A percentile compares a stretch with the other conserved stretches of the same genome.
Conservation (phyloP, 2,113 vertebrate species). For the Strix aluco region DNA sequence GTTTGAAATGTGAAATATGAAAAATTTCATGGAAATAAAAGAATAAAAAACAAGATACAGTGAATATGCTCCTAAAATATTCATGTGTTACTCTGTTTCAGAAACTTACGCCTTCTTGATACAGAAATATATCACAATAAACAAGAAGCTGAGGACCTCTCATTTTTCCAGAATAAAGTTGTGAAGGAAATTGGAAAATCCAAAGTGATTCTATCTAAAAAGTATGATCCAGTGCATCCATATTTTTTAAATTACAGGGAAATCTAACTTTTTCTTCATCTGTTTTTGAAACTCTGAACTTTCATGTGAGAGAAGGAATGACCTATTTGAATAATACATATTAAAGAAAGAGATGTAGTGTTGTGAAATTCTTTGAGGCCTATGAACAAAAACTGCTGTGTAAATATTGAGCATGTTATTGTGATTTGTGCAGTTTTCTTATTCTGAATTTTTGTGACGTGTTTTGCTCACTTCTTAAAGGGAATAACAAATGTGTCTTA, state of each 20-base stretch:
- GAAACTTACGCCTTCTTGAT: conserved; percentile 83
- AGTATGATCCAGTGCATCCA: conserved; percentile 69
- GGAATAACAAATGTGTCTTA: background rate
- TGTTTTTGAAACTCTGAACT: background rate
- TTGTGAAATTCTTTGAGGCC: background rate
- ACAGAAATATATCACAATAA: conserved; percentile 79
- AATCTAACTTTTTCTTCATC: background rate
- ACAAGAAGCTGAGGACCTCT: conserved; percentile 81
- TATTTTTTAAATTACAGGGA: background rate
- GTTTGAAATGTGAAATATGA: background rate
- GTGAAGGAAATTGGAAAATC: conserved; percentile 78
- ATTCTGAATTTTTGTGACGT: background rate
- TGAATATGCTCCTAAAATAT: background rate
- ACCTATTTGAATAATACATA: background rate
- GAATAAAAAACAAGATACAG: background rate
- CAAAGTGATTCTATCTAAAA: conserved; percentile 76
- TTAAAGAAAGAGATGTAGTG: background rate
- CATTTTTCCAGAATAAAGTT: conserved; percentile 77
- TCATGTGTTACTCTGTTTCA: conserved; percentile 56
- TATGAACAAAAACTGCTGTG: background rate
- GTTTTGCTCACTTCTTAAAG: background rate
- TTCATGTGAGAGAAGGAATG: background rate
- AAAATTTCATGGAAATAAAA: background rate
- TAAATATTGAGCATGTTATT: background rate
- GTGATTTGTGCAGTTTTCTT: background rate